Evolutionary conservation across 2,888 invertebrate genomes (phyloP), one percentile per base, ranked within the genome.

Genomic region (Dryadula phaetusa): DNA sequence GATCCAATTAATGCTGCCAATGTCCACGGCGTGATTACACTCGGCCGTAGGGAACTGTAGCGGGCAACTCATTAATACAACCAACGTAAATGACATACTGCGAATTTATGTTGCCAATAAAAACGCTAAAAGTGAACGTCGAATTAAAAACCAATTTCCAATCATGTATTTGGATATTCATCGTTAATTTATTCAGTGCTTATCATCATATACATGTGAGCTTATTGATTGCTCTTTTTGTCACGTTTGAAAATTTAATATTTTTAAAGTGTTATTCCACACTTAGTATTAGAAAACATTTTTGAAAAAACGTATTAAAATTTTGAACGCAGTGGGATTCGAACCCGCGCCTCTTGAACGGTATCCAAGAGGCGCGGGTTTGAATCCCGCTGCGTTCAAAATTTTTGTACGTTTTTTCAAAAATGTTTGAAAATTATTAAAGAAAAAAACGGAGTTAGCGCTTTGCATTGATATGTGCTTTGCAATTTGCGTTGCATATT

Each of bases 1-100:
- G 74, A 81, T 83, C 83, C 85, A 86, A 86, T 86, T 85, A 86
- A 80, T 77, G 79, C 74, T 77, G 71, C 78, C 78, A 79, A 79
- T 81, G 85, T 84, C 82, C 80, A 76, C 72, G 72, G 75, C 75
- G 79, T 79, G 79, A 86, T 86, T 82, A 83, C 82, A 77, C 69
- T 75, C 64, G 66, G 72, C 82, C 75, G 70, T 70, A 72, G 80
- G 82, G 82, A 79, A 70, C 74, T 74, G 67, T 54, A 66, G 67
- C 71, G 72, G 66, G 66, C 67, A 66, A 68, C 72, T 75, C 76
- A 73, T 75, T 74, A 74, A 71, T 69, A 73, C 73, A 70, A 70
- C 70, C 65, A 69, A 40, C 53, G 66, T 68, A 70, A n/a, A 73
- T 70, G 73, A 70, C 73, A 67, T 66, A 60, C 70, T 42, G 52